These are phyloP conservation scores for Sciurus vulgaris DNA, from an alignment of 2,797 vertebrate species.

Conservation along the genomic window DNA sequence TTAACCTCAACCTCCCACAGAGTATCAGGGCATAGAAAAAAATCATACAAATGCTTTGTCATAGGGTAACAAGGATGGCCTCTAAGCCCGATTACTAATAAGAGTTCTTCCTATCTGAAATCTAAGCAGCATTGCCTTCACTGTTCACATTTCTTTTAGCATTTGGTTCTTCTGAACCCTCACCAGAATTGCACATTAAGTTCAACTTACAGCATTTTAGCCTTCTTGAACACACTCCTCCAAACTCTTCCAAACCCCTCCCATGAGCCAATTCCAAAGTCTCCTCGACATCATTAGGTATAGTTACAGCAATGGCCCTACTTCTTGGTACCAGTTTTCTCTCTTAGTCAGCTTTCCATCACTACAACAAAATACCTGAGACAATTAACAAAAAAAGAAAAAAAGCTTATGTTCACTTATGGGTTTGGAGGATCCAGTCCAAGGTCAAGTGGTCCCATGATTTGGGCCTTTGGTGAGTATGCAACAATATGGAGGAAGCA, in stretches of 20 bases:
- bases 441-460: background rate
- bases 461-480: background rate
- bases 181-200: background rate
- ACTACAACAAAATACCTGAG: no score
- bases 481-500: background rate
- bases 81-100: background rate
- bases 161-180: background rate
- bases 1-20: background rate
- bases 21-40: background rate
- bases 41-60: background rate
- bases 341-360: background rate
- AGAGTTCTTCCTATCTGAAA: background rate
- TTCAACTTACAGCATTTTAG: background rate
- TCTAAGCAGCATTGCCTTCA: no score
- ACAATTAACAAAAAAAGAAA: background rate
- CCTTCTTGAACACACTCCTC: background rate
- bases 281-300: background rate
- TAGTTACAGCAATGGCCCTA: background rate
- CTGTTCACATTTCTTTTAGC: background rate
- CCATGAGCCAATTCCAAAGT: no score
- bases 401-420: background rate
- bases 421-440: background rate
- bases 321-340: background rate
- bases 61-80: background rate
- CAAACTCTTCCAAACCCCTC: background rate